phyloP scores from a whole-genome alignment of 1,140 invertebrate species.

The Bacillus rossius region DNA sequence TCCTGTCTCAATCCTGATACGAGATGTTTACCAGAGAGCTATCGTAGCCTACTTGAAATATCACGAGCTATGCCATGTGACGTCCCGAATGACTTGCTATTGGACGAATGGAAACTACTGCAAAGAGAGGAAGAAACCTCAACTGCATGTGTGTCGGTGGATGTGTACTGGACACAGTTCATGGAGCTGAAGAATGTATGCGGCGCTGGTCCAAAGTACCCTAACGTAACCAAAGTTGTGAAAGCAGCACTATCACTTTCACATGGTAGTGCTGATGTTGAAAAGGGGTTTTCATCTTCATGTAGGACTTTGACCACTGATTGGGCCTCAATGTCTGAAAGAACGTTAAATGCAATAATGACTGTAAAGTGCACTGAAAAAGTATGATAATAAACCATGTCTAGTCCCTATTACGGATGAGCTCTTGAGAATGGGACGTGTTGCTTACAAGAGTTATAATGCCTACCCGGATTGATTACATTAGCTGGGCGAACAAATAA shows the following conservation, averaged over 20 bases:
- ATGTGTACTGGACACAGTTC: no score
- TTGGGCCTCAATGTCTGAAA: conserved; percentile 6
- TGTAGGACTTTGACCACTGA: neutral
- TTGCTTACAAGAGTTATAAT: neutral
- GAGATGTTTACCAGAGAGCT: no score
- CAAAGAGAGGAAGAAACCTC: no score
- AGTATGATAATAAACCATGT: neutral
- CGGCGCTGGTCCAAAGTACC: conserved; percentile 1
- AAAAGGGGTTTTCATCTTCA: conserved; percentile 11
- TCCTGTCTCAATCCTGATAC: no score
- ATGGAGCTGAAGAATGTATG: no score
- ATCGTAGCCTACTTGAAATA: no score
- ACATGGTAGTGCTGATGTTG: conserved; percentile 10
- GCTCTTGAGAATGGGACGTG: neutral
- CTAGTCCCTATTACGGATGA: neutral
- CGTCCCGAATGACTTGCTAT: no score
- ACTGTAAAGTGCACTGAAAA: neutral
- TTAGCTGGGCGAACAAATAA: no score
- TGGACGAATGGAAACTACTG: no score
- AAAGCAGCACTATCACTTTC: conserved; percentile 10
- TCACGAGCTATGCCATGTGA: no score
- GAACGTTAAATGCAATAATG: conserved; percentile 3
- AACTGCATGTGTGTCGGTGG: no score
- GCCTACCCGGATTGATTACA: neutral
- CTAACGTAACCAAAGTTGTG: conserved; percentile 1